phyloP scores from a whole-genome alignment of 2,797 vertebrate genomes.

The Acanthopagrus latus region DNA sequence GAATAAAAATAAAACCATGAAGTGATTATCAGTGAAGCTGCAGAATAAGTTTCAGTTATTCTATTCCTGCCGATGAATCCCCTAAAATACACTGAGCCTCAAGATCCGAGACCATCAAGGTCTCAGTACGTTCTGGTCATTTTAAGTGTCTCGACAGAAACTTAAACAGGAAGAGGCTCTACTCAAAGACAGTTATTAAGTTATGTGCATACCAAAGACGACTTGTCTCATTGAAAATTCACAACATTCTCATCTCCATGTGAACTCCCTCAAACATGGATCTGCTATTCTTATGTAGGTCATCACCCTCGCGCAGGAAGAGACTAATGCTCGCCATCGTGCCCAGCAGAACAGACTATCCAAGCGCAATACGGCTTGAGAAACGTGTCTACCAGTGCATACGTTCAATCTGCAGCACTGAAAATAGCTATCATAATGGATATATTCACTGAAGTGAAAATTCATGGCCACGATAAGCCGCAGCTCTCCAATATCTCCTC shows the following conservation, averaged over 20 bases:
- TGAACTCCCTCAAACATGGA: slow-evolving; percentile 47
- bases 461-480: slow-evolving; percentile 49
- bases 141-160: neutral
- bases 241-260: slow-evolving; percentile 38
- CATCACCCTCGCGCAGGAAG: slow-evolving; percentile 39
- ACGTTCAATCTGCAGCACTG: slow-evolving; percentile 53
- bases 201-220: slow-evolving; percentile 1
- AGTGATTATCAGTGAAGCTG: too few species aligned
- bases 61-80: too few species aligned
- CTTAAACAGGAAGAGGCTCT: neutral
- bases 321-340: slow-evolving; percentile 20
- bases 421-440: slow-evolving; percentile 66
- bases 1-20: too few species aligned
- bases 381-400: slow-evolving; percentile 59
- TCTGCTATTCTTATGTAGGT: slow-evolving; percentile 56
- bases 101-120: neutral
- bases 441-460: slow-evolving; percentile 59
- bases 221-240: slow-evolving; percentile 35
- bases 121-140: neutral
- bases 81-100: too few species aligned
- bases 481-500: slow-evolving; percentile 21
- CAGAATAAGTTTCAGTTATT: neutral
- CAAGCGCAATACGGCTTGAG: slow-evolving; percentile 27
- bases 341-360: slow-evolving; percentile 38
- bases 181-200: neutral